Evolutionary conservation across 2,888 invertebrate genomes (phyloP), one percentile per base, ranked within the genome.

Genomic region (Drosophila sordidula): DNA sequence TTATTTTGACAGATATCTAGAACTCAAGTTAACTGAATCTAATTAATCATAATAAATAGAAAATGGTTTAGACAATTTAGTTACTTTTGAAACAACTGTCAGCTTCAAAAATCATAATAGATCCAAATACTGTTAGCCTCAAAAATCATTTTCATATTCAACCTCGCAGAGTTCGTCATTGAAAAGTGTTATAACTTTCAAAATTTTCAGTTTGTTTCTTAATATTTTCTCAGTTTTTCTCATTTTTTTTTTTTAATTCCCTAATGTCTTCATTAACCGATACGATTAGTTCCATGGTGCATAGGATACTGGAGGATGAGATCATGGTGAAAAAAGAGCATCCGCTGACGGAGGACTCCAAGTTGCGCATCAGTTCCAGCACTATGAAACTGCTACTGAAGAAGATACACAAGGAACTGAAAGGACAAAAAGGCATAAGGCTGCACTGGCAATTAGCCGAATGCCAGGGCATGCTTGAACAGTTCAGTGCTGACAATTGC

Each of bases 391-490:
- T 0, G 8, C 22, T 54, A 1, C 0, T 47, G 26, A 4, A 16
- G 6, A 16, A n/a, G 1, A 4, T 55, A 2, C n/a, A 26, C 6
- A 32, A 2, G 6, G 18, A 46, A 16, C 12, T 55, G 16, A 0
- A n/a, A 3, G 16, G 2, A 8, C 2, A 6, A 2, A 3, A 26
- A 4, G 38, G 6, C 9, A 16, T 6, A 9, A 1, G 9, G 6
- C 34, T 55, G 8, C 6, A 26, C 3, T 3, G 16, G 16, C 11
- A 38, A 6, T 2, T 55, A 36, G 47, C 12, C 2, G 55, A 55
- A 12, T 55, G 55, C 26, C 25, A 55, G 26, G 26, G n/a, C 2
- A 8, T 55, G 47, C 36, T 55, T 4, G n/a, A 55, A 12, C 6
- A 47, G 26, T 47, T 55, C 47, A 3, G 22, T 1, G 14, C 9